Percentiles rank a stretch among this genome's conserved stretches.
These are phyloP conservation scores for Phaenicophaeus curvirostris DNA, from an alignment of 2,797 vertebrate genomes.

Conservation along the genomic window DNA sequence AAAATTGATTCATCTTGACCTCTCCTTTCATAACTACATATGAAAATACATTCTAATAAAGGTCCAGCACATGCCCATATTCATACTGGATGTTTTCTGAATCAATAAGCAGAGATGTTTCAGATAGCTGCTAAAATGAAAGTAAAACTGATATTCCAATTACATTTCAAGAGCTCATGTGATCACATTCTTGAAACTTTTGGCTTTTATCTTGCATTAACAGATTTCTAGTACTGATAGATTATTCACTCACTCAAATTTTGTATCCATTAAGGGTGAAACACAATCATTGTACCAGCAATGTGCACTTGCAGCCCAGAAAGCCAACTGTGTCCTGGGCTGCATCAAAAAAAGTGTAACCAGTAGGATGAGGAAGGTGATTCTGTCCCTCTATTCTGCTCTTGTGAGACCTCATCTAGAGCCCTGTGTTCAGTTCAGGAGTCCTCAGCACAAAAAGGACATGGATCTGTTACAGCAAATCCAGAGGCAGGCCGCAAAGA, in stretches of 20 bases:
- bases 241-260: background rate
- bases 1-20: background rate
- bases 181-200: background rate
- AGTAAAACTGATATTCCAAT: background rate
- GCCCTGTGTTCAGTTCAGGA: too few species aligned
- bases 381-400: too few species aligned
- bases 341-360: too few species aligned
- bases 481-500: too few species aligned
- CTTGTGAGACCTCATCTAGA: too few species aligned
- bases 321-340: too few species aligned
- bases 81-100: background rate
- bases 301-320: too few species aligned
- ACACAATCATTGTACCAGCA: too few species aligned
- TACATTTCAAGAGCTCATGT: background rate
- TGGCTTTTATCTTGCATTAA: background rate
- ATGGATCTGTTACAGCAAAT: too few species aligned
- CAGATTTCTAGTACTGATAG: background rate
- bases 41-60: background rate
- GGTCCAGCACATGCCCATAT: background rate
- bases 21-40: background rate
- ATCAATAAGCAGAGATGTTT: background rate
- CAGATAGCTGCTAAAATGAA: background rate
- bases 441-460: too few species aligned
- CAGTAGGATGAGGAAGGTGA: too few species aligned
- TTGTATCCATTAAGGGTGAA: background rate